phyloP scores from a whole-genome alignment of 1,140 invertebrate species.

The Cotesia typhae region DNA sequence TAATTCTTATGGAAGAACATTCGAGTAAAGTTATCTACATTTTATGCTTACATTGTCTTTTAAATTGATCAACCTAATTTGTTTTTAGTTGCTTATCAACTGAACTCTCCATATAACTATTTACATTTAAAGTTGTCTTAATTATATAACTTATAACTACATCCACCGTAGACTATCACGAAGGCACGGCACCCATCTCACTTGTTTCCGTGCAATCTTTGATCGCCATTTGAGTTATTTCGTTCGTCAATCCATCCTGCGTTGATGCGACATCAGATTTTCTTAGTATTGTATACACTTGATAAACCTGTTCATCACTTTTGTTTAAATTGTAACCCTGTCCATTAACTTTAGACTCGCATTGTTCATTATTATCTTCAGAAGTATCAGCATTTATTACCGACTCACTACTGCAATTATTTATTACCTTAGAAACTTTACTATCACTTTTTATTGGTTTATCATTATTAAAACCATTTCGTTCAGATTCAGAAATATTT shows the following conservation, averaged over 20 bases:
- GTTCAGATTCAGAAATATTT: not conserved
- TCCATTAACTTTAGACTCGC: not conserved
- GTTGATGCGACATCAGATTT: slow-evolving; percentile 43
- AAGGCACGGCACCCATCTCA: slow-evolving; percentile 51
- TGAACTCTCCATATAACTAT: slow-evolving; percentile 1
- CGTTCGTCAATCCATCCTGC: slow-evolving; percentile 48
- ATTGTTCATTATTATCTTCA: not conserved
- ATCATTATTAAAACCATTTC: slow-evolving; percentile 17
- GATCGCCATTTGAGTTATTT: slow-evolving; percentile 54
- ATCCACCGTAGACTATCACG: slow-evolving; percentile 52
- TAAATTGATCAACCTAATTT: not conserved
- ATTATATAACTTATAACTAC: not conserved
- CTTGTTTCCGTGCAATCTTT: slow-evolving; percentile 57
- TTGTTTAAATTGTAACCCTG: slow-evolving; percentile 11
- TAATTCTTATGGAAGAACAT: too few species aligned
- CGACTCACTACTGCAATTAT: not conserved
- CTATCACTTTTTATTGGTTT: not conserved
- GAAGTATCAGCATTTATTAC: slow-evolving; percentile 4
- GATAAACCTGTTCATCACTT: slow-evolving; percentile 25
- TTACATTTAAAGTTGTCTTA: not conserved
- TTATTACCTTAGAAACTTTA: not conserved
- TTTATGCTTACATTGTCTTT: too few species aligned
- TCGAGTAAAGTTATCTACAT: too few species aligned
- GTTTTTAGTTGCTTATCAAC: not conserved
- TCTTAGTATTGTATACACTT: slow-evolving; percentile 53